Evolutionary conservation across 2,888 invertebrate genomes (phyloP), one percentile per base, ranked within the genome.

Genomic region (Uloborus plumipes): DNA sequence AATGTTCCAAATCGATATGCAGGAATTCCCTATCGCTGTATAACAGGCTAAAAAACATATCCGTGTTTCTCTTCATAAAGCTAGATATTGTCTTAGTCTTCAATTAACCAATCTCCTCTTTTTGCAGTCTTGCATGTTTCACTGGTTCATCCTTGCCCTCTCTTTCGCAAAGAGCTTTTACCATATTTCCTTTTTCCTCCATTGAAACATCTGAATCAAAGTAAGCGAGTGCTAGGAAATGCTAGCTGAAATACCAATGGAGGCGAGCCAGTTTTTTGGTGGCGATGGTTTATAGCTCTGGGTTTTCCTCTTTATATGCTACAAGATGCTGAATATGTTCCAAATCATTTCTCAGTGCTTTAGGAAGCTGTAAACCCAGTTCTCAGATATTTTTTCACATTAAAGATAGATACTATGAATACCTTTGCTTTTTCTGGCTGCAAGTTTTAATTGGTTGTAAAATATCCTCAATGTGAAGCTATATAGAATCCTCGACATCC

Each of bases 41-140:
- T 50, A 50, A 50, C 15, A 50, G 51, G 51, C 51, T 50, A n/a
- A 15, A 50, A 50, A 50, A 15, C 51, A 50, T 50, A 15, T 50
- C 51, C 15, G 11, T 15, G 51, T 50, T 50, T 50, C 15, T 50
- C 51, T 11, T 50, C 51, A 50, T 15, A 50, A 50, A 50, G 15
- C 51, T 50, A 50, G 51, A 50, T 50, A 15, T 13, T 50, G 51
- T 50, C 13, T 50, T 50, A 50, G 51, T 50, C 13, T 13, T 50
- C 11, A 50, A 50, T 50, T 50, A 11, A 50, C 15, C 51, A 50
- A 15, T 50, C 51, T 50, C 51, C 15, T 50, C 13, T 15, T 50
- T 50, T 50, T 50, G 51, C 51, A 50, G 51, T 50, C 51, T 50
- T 50, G 51, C 51, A 15, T 50, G 51, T 50, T 50, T 50, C 51